Evolutionary conservation across 2,113 vertebrate species (phyloP).

Genomic region (Eudorcas thomsonii): DNA sequence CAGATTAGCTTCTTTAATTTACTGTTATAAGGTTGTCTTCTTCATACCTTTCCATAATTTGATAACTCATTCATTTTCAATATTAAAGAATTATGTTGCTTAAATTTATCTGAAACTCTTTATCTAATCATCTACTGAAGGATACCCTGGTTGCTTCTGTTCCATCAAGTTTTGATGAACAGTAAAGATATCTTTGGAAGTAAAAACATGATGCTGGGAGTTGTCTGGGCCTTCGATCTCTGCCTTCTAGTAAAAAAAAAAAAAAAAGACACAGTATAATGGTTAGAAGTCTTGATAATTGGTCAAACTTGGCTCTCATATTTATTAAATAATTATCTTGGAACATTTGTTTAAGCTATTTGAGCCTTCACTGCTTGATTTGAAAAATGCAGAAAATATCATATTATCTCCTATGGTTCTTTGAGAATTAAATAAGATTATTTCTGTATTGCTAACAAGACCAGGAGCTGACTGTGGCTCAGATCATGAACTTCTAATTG

Average conservation of each 20-base stretch:
- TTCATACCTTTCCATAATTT: not conserved
- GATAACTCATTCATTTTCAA: not conserved
- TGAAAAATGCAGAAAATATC: not conserved
- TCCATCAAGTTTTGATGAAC: not conserved
- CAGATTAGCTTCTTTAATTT: not conserved
- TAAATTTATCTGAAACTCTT: not conserved
- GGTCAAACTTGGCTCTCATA: not conserved
- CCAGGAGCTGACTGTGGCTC: not conserved
- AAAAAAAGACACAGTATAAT: not conserved
- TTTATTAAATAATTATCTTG: not conserved
- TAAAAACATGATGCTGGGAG: accelerated
- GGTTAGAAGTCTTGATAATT: not conserved
- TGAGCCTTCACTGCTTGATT: not conserved
- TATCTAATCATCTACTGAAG: not conserved
- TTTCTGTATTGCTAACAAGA: not conserved
- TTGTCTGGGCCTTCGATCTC: not conserved
- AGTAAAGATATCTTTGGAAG: not conserved
- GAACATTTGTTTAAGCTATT: not conserved
- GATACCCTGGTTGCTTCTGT: not conserved
- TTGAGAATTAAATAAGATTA: not conserved
- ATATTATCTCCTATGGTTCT: not conserved
- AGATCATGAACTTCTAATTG: not conserved
- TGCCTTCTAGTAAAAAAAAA: not conserved
- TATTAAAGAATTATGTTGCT: not conserved
- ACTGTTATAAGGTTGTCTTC: not conserved